Base-by-base conservation (phyloP, 2,888 invertebrate genomes). In the Drosophila subquinaria region DNA sequence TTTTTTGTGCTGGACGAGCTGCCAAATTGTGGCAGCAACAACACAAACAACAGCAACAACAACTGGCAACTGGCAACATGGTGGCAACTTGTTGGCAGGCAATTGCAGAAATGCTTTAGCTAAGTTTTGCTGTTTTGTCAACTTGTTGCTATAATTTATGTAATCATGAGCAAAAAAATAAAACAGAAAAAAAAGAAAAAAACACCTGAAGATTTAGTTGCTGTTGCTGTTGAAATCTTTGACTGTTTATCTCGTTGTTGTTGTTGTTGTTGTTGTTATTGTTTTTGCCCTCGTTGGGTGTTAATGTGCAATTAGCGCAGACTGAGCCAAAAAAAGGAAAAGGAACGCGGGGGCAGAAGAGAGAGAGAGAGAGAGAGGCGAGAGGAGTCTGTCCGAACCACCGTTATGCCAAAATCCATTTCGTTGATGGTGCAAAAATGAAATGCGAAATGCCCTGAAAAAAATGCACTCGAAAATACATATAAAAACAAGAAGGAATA, bases 301-400 rank as follows among this genome's bases (percentile, higher is more conserved):
- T 84, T 87, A 87, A 84, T 76, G 68, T 81, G 84, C 81, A 82
- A 82, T 87, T 87, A 82, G 78, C 71, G 73, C 36, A 45, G 23
- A 17, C 11, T 27, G 6, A 23, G n/a, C 23, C 23, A 20, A 33
- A 63, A 33, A 33, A 63, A 33, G 33, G 38, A 36, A 36, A 36
- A 45, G 15, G 15, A 23, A 4, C 8, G 45, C n/a, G 20, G 10
- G 6, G n/a, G 8, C 15, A 36, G 6, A 38, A 20, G 27, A 27
- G 40, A 15, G 23, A 23, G 23, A 27, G 27, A 27, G 27, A 40
- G 36, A 17, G 47, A 48, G 33, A 23, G 57, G 33, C 10, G n/a
- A 30, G 52, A 43, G 50, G 42, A 35, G 61, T 43, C 52, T n/a
- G 40, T 53, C 60, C 20, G 30, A 55, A 60, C 48, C 43, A 36